Conservation (phyloP, 2,888 invertebrate genomes). For the Clepsis dumicolana region DNA sequence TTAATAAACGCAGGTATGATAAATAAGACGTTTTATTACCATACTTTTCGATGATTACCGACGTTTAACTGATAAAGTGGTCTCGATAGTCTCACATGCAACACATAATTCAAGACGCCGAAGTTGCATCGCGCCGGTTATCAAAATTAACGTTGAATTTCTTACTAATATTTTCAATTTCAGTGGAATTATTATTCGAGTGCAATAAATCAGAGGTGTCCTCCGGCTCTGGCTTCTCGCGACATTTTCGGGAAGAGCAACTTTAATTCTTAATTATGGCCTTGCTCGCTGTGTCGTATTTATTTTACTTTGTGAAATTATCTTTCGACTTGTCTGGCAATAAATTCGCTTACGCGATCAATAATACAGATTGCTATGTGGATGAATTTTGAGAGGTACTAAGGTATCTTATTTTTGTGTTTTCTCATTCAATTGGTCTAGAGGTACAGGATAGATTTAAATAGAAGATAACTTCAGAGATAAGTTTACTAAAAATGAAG, state of each 20-base stretch:
- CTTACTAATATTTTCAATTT: constrained; percentile 71
- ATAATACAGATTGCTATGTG: constrained; percentile 70
- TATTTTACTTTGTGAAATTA: constrained; percentile 75
- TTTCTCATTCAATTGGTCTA: background rate
- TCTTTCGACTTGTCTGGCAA: constrained; percentile 58
- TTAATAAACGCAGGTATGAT: constrained; percentile 26
- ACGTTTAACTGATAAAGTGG: constrained; percentile 25
- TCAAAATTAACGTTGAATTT: constrained; percentile 64
- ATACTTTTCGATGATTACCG: constrained; percentile 31
- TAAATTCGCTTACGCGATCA: constrained; percentile 71
- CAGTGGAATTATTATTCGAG: constrained; percentile 70
- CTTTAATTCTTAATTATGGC: constrained; percentile 81
- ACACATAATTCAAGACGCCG: constrained; percentile 53
- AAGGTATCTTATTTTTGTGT: background rate
- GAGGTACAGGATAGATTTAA: background rate
- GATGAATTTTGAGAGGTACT: constrained; percentile 36
- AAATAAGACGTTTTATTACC: constrained; percentile 32
- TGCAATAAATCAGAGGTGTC: constrained; percentile 71
- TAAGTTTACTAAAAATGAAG: too few relatives aligned
- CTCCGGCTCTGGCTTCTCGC: constrained; percentile 62
- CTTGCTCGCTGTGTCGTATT: constrained; percentile 69
- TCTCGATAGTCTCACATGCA: constrained; percentile 42
- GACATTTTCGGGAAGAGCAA: constrained; percentile 74
- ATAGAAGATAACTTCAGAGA: background rate
- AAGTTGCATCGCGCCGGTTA: constrained; percentile 55